Evolutionary conservation across 1,140 invertebrate genomes (phyloP), one percentile per base, ranked within the genome.

Genomic region (Drosophila saltans): DNA sequence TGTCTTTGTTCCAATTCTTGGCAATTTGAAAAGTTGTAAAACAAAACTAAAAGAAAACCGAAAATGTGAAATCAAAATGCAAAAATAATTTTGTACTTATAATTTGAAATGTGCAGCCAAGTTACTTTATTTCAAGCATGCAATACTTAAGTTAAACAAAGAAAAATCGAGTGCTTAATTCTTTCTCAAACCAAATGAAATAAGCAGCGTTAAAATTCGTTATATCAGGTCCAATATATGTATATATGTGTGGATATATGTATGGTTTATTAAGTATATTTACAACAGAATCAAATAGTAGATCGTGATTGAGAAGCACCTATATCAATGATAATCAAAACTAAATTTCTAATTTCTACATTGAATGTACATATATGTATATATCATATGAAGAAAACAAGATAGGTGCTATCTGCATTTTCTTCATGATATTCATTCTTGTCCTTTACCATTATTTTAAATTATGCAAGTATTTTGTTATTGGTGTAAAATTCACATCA

Each of bases 21-120:
- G 69, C 62, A 55, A 43, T 62, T 77, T 67, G 76, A 80, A 82
- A 72, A 81, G 82, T 86, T 61, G 76, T 61, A 65, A 52, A 16
- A 0, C 4, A 24, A 48, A 36, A 36, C 9, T 16, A 36, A 41
- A 39, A n/a, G 45, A 52, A 33, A 30, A 24, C 59, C 45, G 45
- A 52, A 52, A 59, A 8, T 45, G 36, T 66, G 41, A 43, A 76
- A 58, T 36, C 60, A 16, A 48, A 30, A 69, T 63, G 30, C 11
- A 66, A 76, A 66, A 76, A 52, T 8, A 68, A 61, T 33, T 73
- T 26, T 72, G 76, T 78, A 78, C 73, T 77, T 77, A 77, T 30
- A 74, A 41, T 43, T 28, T 39, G 24, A 36, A 45, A 55, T 26
- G 39, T 40, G 39, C 58, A 62, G 65, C 41, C 41, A 43, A 66